These are phyloP conservation scores for Cyclophora punctaria DNA, from an alignment of 2,888 invertebrate genomes.

Conservation along the genomic window DNA sequence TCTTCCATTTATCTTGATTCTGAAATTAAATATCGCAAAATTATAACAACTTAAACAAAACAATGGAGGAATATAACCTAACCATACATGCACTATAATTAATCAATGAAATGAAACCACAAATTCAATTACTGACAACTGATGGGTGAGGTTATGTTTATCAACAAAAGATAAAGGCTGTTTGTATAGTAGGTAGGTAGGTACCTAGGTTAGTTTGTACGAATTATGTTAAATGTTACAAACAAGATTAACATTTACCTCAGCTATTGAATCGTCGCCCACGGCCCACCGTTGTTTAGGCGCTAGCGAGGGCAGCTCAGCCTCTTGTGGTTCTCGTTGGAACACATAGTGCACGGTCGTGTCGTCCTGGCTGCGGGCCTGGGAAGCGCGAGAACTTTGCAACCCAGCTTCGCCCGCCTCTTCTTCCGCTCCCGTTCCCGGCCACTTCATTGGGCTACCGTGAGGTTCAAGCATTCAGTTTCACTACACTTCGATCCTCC, in stretches of 20 bases:
- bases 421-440: constrained; percentile 81
- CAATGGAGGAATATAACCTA: no score
- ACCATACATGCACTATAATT: background rate
- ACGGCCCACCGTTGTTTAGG: constrained; percentile 91
- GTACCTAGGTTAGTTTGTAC: background rate
- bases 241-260: constrained; percentile 71
- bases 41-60: no score
- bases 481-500: constrained; percentile 48
- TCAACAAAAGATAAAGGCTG: constrained; percentile 18
- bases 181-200: background rate
- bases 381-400: constrained; percentile 79
- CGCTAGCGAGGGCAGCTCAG: constrained; percentile 83
- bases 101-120: background rate
- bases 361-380: constrained; percentile 85
- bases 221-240: background rate
- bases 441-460: constrained; percentile 85
- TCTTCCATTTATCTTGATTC: constrained; percentile 92
- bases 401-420: constrained; percentile 70
- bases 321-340: constrained; percentile 85
- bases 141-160: constrained; percentile 28
- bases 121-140: constrained; percentile 5
- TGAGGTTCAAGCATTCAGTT: constrained; percentile 75
- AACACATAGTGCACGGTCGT: constrained; percentile 95
- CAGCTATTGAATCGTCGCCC: constrained; percentile 90
- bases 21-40: constrained; percentile 52